Evolutionary conservation across 2,113 vertebrate genomes (phyloP).

Genomic region (Gymnarchus niloticus): DNA sequence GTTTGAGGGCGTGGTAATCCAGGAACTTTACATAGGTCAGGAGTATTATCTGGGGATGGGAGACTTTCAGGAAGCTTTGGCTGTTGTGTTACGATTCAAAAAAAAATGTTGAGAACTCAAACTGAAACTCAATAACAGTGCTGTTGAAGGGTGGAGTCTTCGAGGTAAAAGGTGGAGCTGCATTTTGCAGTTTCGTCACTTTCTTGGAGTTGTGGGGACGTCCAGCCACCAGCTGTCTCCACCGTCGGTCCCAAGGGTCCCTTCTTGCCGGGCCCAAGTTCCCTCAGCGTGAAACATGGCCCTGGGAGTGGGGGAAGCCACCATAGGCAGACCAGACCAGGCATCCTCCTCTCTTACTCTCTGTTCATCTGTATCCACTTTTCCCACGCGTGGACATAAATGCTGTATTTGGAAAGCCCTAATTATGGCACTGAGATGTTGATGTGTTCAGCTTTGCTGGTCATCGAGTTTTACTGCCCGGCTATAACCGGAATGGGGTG

Average conservation of each 20-base stretch:
- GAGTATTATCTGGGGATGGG: neutral
- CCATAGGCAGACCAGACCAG: neutral
- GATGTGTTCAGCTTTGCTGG: neutral
- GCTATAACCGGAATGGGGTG: slow-evolving; percentile 9
- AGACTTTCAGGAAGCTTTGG: neutral
- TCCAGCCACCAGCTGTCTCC: neutral
- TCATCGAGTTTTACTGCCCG: neutral
- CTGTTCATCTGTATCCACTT: neutral
- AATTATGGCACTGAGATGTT: neutral
- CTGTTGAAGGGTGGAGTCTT: neutral
- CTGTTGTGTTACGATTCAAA: neutral
- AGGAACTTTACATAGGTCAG: neutral
- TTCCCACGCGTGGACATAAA: neutral
- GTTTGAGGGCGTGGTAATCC: neutral
- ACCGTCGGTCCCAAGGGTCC: neutral
- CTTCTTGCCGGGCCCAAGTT: neutral
- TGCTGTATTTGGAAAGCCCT: neutral
- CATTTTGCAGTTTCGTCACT: neutral
- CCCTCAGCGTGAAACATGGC: neutral
- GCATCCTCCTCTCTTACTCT: neutral
- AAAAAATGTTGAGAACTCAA: neutral
- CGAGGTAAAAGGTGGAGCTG: too few species aligned
- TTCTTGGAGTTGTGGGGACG: neutral
- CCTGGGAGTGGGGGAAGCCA: neutral
- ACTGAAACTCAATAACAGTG: neutral